Conservation (phyloP, 30 jellyfish, hydroid and myxozoan genomes). For the Hydractinia symbiolongicarpus region DNA sequence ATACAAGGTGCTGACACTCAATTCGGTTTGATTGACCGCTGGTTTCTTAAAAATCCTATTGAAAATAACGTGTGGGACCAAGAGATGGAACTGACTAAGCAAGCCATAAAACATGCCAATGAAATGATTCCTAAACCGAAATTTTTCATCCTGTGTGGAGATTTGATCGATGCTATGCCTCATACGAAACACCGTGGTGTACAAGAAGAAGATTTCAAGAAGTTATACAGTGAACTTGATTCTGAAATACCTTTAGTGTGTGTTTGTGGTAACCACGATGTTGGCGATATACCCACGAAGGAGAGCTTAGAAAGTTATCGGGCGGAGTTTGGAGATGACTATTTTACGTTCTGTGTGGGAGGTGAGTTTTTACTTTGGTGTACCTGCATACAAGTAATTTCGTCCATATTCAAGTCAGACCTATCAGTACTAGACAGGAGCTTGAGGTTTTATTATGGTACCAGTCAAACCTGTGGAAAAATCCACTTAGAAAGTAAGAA, state of each 20-base stretch:
- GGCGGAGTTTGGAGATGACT: slow-evolving; percentile 78
- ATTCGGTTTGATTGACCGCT: slow-evolving; percentile 73
- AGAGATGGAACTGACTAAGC: slow-evolving; percentile 66
- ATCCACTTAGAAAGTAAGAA: too few species aligned
- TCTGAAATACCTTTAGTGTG: slow-evolving; percentile 57
- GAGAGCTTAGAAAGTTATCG: slow-evolving; percentile 44
- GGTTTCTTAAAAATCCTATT: slow-evolving; percentile 57
- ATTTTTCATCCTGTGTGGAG: slow-evolving; percentile 87
- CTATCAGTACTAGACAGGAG: too few species aligned
- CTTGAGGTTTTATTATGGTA: too few species aligned
- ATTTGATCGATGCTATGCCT: slow-evolving; percentile 79
- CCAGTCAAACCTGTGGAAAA: too few species aligned
- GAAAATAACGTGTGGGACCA: slow-evolving; percentile 62
- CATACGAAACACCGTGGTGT: slow-evolving; percentile 40
- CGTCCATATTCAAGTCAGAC: too few species aligned
- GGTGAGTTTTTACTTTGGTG: slow-evolving; percentile 30
- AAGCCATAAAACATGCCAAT: slow-evolving; percentile 59
- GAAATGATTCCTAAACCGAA: slow-evolving; percentile 62
- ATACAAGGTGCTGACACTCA: slow-evolving; percentile 93
- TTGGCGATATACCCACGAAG: slow-evolving; percentile 79
- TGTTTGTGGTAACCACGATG: slow-evolving; percentile 94
- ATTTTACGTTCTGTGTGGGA: slow-evolving; percentile 61
- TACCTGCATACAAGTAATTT: too few species aligned
- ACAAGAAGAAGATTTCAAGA: slow-evolving; percentile 59
- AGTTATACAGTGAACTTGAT: slow-evolving; percentile 37